Conservation (phyloP, 2,888 invertebrate genomes). For the Ornithoptera alexandrae region DNA sequence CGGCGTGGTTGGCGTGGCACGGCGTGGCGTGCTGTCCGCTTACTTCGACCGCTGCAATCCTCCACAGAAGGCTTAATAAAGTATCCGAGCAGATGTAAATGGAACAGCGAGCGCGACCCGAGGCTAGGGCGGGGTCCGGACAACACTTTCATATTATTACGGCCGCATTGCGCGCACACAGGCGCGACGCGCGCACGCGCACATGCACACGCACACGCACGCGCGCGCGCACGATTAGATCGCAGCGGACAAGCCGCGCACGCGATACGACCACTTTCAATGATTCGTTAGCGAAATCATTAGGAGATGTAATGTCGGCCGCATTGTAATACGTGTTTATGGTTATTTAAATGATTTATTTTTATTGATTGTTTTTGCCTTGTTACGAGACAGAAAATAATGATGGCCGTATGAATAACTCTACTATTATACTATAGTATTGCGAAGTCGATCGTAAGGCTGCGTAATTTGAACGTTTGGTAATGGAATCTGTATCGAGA, state of each 20-base stretch:
- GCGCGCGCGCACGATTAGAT: conserved; percentile 49
- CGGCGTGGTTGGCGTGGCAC: conserved; percentile 1
- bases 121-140: conserved; percentile 78
- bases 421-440: conserved; percentile 68
- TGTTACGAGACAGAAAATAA: conserved; percentile 79
- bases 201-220: conserved; percentile 51
- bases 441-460: conserved; percentile 72
- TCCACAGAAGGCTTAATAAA: conserved; percentile 75
- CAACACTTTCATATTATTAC: conserved; percentile 79
- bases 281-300: conserved; percentile 81
- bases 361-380: conserved; percentile 80
- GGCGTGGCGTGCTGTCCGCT: conserved; percentile 18
- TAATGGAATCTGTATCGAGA: conserved; percentile 73
- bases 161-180: conserved; percentile 65
- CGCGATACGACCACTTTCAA: conserved; percentile 78
- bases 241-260: conserved; percentile 52
- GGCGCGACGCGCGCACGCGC: conserved; percentile 36
- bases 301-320: conserved; percentile 77
- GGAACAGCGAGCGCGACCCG: conserved; percentile 68
- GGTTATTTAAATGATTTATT: conserved; percentile 81
- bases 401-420: conserved; percentile 73
- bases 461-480: conserved; percentile 72
- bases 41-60: conserved; percentile 41
- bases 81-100: conserved; percentile 77
- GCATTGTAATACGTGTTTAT: conserved; percentile 79